phyloP scores from a whole-genome alignment of 30 jellyfish, hydroid and myxozoan species.

The Aurelia sp. region DNA sequence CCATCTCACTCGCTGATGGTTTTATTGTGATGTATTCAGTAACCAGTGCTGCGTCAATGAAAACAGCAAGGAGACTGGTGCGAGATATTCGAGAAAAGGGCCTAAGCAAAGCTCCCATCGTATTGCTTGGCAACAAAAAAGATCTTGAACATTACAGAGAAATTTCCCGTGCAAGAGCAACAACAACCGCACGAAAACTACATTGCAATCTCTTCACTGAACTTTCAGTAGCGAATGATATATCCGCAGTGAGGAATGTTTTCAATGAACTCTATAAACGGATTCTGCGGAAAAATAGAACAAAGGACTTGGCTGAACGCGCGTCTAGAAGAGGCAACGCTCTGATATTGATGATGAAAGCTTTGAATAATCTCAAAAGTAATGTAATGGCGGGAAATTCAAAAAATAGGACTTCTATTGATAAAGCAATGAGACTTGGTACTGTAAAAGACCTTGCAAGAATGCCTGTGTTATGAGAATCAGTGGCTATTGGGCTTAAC shows the following conservation, averaged over 20 bases:
- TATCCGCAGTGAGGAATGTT: constrained; percentile 64
- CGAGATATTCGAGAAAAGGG: constrained; percentile 57
- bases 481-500: too few relatives aligned
- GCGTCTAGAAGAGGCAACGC: constrained; percentile 53
- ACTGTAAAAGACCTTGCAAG: constrained; percentile 39
- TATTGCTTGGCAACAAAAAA: constrained; percentile 62
- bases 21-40: constrained; percentile 70
- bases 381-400: constrained; percentile 20
- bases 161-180: constrained; percentile 65
- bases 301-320: constrained; percentile 26
- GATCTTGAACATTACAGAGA: constrained; percentile 65
- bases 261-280: constrained; percentile 62
- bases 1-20: constrained; percentile 64
- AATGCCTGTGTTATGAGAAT: constrained; percentile 39
- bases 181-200: constrained; percentile 56
- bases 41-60: constrained; percentile 52
- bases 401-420: constrained; percentile 21
- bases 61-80: constrained; percentile 54
- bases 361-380: constrained; percentile 43
- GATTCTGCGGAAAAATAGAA: constrained; percentile 31
- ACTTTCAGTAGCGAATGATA: constrained; percentile 83
- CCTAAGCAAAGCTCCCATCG: constrained; percentile 55
- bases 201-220: constrained; percentile 68
- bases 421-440: constrained; percentile 32
- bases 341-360: constrained; percentile 41